phyloP scores from a whole-genome alignment of 2,797 vertebrate genomes.

The Spinus pinus region DNA sequence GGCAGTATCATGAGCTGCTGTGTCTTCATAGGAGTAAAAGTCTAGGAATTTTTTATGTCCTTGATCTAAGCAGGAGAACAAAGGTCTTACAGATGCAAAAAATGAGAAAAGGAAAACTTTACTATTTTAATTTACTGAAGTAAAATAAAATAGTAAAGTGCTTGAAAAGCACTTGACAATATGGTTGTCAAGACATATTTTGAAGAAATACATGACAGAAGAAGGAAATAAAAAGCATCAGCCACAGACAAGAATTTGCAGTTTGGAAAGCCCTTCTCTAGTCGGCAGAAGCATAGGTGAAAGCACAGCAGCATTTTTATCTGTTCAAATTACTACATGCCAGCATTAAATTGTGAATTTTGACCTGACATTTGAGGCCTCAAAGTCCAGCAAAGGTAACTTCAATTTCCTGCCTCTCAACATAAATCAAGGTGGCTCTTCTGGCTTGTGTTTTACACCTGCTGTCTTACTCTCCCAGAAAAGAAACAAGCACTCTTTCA shows the following conservation, averaged over 20 bases:
- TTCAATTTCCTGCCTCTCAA: background rate
- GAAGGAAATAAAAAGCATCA: background rate
- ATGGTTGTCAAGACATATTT: background rate
- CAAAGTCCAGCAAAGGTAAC: background rate
- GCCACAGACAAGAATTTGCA: background rate
- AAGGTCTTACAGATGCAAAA: background rate
- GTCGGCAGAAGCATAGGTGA: background rate
- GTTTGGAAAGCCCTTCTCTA: background rate
- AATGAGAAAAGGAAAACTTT: background rate
- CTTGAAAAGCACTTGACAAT: background rate
- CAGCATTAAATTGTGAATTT: background rate
- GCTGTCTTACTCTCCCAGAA: background rate
- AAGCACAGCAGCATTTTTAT: background rate
- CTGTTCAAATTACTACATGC: background rate
- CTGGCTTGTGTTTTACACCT: background rate
- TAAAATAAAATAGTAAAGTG: background rate
- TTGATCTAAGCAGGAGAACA: background rate
- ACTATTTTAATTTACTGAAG: background rate
- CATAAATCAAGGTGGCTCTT: background rate
- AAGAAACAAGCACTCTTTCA: background rate
- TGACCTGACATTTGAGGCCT: background rate
- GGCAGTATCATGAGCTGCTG: background rate
- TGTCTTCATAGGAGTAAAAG: background rate
- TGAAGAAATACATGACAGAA: background rate
- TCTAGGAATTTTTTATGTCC: background rate